Evolutionary conservation across 1,140 invertebrate species (phyloP), one percentile per base, ranked within the genome.

Genomic region (Drosophila auraria): DNA sequence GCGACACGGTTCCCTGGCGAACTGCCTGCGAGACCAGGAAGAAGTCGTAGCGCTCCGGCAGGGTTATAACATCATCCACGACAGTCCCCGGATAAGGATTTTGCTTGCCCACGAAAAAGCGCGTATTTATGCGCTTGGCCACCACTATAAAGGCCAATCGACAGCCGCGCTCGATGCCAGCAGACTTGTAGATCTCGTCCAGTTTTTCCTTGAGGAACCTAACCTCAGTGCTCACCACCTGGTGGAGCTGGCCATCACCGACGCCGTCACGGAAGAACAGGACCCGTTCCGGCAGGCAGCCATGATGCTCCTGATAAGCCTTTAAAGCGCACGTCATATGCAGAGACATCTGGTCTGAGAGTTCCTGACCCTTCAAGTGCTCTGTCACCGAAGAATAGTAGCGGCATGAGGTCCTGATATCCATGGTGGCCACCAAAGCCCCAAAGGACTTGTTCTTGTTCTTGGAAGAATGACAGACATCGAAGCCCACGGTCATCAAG

Each of bases 41-140:
- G 87, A 97, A 98, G 80, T 98, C 97, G 62, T 96, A 97, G 93
- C 96, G 95, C 42, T 98, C 95, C 0, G 96, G 96, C 60, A 96
- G 93, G 0, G 98, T 99, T 2, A 99, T 95, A 12, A 96, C 94
- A 78, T 97, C 96, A 92, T 99, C 98, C 0, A 98, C 95, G 15
- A 98, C 94, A 0, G 97, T 98, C 17, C 98, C 98, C 1, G 98
- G 96, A 2, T 93, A 93, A 0, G 98, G 97, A 93, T 99, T 99
- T 0, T 78, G 69, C 4, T 82, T 87, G 7, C 78, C 78, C 0
- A 91, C 54, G 77, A 97, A 96, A 11, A 96, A 93, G 5, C 96
- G 92, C 0, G 96, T 96, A 73, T 96, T 96, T 9, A 96, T 96
- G 0, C 96, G 93, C 72, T 97, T 97, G 0, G 95, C 95, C 0